Percentiles rank a stretch among this genome's conserved stretches.
phyloP scores from a whole-genome alignment of 2,113 vertebrate species.

The Psophia crepitans region DNA sequence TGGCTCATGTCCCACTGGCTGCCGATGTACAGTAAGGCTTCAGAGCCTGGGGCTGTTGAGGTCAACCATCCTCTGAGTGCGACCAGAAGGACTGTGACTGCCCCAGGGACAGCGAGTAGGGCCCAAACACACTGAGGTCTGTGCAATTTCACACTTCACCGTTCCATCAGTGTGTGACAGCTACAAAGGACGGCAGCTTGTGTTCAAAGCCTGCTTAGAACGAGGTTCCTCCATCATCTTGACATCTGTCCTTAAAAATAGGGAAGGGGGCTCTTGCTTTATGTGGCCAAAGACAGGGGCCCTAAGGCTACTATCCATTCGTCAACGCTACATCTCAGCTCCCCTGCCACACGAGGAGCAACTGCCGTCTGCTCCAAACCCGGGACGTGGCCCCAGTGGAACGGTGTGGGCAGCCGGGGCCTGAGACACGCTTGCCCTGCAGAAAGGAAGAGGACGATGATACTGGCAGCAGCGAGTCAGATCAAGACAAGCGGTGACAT shows the following conservation, averaged over 20 bases:
- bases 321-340: rapidly evolving
- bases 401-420: rapidly evolving
- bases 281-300: no score
- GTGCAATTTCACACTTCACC: rapidly evolving
- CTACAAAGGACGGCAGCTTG: neutral
- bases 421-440: neutral
- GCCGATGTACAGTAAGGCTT: no score
- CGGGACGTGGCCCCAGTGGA: neutral
- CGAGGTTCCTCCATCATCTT: neutral
- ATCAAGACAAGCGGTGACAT: neutral
- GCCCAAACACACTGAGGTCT: neutral
- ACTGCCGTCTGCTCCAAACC: neutral
- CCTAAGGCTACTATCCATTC: neutral
- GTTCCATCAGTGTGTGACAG: rapidly evolving
- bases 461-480: neutral
- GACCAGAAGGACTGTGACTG: neutral
- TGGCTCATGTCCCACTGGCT: no score
- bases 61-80: rapidly evolving
- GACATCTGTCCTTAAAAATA: neutral
- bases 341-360: neutral
- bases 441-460: neutral
- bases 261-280: neutral
- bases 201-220: neutral
- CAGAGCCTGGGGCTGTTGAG: rapidly evolving
- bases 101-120: neutral